Conservation (phyloP, 2,113 vertebrate species). For the Cheirogaleus medius region DNA sequence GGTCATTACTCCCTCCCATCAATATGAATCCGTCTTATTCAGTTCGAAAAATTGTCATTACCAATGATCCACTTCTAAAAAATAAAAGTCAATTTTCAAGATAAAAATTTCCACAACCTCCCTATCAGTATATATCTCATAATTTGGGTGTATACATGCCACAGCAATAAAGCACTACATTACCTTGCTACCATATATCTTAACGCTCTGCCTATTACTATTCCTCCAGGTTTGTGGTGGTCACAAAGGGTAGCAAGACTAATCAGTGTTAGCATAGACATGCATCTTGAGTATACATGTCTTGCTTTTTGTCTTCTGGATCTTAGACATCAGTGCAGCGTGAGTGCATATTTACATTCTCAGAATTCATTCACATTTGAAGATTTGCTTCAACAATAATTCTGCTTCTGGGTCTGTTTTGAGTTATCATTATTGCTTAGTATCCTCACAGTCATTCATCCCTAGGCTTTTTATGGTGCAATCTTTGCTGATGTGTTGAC, state of each 20-base stretch:
- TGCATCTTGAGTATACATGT: background rate
- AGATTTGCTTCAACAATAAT: background rate
- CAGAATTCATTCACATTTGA: background rate
- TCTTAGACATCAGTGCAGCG: background rate
- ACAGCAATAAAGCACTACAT: background rate
- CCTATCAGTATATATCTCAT: background rate
- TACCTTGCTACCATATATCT: background rate
- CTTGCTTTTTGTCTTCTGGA: background rate
- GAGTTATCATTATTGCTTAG: background rate
- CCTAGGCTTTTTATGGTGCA: background rate
- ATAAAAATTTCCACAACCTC: background rate
- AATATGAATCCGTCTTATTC: background rate
- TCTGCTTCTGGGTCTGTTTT: background rate
- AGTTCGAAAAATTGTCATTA: background rate
- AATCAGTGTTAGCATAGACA: background rate
- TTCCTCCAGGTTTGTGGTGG: background rate
- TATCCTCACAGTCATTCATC: background rate
- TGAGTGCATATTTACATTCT: accelerated
- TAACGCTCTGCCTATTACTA: background rate
- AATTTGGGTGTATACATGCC: background rate
- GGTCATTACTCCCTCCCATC: background rate
- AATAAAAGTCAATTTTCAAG: background rate
- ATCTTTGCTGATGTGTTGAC: background rate
- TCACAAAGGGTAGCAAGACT: background rate
- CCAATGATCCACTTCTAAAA: background rate